These are phyloP conservation scores for Gymnoscelis rufifasciata DNA, from an alignment of 2,888 invertebrate species.

Conservation along the genomic window DNA sequence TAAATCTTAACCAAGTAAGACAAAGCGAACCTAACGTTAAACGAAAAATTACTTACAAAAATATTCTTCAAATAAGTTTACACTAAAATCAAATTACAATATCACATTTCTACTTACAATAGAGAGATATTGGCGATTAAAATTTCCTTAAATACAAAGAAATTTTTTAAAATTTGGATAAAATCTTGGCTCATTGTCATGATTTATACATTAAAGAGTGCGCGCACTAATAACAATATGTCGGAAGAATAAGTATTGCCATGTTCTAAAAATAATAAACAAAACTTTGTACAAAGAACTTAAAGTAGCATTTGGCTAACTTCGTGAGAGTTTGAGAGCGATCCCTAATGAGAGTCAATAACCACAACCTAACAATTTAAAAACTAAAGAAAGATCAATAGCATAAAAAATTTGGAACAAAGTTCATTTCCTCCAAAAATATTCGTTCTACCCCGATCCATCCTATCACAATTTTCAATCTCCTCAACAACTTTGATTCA, in stretches of 20 bases:
- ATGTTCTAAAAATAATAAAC: conserved; percentile 47
- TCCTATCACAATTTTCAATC: conserved; percentile 66
- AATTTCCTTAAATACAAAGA: conserved; percentile 49
- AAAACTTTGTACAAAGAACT: conserved; percentile 62
- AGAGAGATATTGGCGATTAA: conserved; percentile 75
- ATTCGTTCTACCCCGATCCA: conserved; percentile 49
- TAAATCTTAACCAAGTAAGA: conserved; percentile 72
- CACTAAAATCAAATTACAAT: conserved; percentile 75
- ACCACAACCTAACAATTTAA: conserved; percentile 72
- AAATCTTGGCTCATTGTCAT: conserved; percentile 62
- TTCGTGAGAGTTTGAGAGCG: conserved; percentile 57
- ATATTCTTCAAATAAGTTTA: conserved; percentile 74
- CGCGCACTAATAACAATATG: conserved; percentile 57
- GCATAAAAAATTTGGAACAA: conserved; percentile 56
- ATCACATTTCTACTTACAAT: conserved; percentile 80
- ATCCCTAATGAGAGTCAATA: conserved; percentile 43
- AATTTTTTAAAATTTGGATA: conserved; percentile 51
- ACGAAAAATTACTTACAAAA: conserved; percentile 74
- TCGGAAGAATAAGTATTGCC: conserved; percentile 75
- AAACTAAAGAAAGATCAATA: conserved; percentile 48
- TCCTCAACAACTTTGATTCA: conserved; percentile 45
- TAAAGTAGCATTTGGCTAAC: conserved; percentile 69
- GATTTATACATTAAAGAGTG: conserved; percentile 57
- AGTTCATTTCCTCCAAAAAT: conserved; percentile 60
- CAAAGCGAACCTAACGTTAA: conserved; percentile 71